Percentiles rank a stretch among this genome's conserved stretches.
Evolutionary conservation across 2,888 invertebrate genomes (phyloP).

Genomic region (Pandemis corylana): DNA sequence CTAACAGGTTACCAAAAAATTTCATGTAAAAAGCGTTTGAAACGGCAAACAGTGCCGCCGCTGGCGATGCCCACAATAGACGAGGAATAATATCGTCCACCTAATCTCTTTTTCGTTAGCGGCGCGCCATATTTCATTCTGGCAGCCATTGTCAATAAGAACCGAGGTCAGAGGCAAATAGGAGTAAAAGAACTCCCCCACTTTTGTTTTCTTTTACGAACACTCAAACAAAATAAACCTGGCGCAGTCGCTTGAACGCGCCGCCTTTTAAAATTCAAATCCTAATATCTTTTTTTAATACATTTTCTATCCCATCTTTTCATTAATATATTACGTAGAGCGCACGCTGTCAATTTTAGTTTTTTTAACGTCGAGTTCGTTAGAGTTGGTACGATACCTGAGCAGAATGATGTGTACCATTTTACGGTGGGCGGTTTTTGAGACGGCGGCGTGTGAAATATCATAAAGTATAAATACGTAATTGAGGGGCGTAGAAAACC

Average conservation of each 20-base stretch:
- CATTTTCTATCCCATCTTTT: constrained; percentile 73
- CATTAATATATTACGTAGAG: constrained; percentile 82
- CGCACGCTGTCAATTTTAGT: constrained; percentile 72
- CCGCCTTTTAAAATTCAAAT: constrained; percentile 80
- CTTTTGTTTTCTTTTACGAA: constrained; percentile 80
- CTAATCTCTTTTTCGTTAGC: constrained; percentile 82
- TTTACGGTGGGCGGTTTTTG: constrained; percentile 62
- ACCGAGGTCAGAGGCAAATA: constrained; percentile 83
- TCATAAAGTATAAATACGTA: constrained; percentile 54
- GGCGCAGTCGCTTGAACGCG: constrained; percentile 76
- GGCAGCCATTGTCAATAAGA: constrained; percentile 83
- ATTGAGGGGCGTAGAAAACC: constrained; percentile 49
- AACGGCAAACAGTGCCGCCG: constrained; percentile 70
- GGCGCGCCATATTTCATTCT: constrained; percentile 83
- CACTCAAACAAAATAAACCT: constrained; percentile 80
- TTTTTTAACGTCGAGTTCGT: constrained; percentile 61
- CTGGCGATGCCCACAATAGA: constrained; percentile 61
- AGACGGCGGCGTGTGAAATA: constrained; percentile 58
- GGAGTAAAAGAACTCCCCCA: constrained; percentile 74
- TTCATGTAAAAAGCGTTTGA: constrained; percentile 61
- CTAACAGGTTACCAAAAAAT: constrained; percentile 72
- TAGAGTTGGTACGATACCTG: constrained; percentile 60
- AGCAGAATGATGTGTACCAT: constrained; percentile 62
- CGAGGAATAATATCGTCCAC: constrained; percentile 72
- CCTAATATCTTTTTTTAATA: constrained; percentile 66